phyloP scores from a whole-genome alignment of 2,888 invertebrate species.

The Agrochola lychnidis region DNA sequence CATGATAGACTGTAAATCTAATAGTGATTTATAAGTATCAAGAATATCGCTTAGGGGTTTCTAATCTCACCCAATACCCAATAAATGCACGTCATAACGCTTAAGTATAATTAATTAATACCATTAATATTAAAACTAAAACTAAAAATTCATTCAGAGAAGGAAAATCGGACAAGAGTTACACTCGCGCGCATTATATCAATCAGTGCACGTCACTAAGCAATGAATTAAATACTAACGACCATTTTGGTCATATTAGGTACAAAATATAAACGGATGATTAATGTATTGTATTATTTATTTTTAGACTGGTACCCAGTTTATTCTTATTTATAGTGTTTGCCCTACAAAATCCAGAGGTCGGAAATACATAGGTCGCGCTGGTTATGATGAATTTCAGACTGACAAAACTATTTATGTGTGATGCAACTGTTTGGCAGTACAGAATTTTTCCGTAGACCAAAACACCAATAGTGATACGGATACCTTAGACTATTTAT shows the following conservation, averaged over 20 bases:
- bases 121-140: neutral
- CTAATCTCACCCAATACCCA: neutral
- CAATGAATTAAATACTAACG: conserved; percentile 9
- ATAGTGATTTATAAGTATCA: neutral
- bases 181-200: neutral
- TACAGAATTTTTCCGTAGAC: too few relatives aligned
- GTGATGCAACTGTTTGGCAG: too few relatives aligned
- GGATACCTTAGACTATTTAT: too few relatives aligned
- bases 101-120: neutral
- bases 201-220: neutral
- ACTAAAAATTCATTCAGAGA: neutral
- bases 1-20: neutral
- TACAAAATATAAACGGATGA: neutral
- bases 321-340: neutral
- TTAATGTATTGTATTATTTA: conserved; percentile 9
- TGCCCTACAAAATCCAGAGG: neutral
- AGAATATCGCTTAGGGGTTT: neutral
- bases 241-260: conserved; percentile 3
- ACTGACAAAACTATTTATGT: neutral
- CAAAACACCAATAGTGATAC: too few relatives aligned
- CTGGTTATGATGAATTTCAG: neutral
- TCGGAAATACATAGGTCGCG: neutral
- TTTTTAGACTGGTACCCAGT: conserved; percentile 22
- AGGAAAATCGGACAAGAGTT: neutral
- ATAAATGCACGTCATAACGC: neutral